phyloP scores from a whole-genome alignment of 2,113 vertebrate species.

The Suncus etruscus region DNA sequence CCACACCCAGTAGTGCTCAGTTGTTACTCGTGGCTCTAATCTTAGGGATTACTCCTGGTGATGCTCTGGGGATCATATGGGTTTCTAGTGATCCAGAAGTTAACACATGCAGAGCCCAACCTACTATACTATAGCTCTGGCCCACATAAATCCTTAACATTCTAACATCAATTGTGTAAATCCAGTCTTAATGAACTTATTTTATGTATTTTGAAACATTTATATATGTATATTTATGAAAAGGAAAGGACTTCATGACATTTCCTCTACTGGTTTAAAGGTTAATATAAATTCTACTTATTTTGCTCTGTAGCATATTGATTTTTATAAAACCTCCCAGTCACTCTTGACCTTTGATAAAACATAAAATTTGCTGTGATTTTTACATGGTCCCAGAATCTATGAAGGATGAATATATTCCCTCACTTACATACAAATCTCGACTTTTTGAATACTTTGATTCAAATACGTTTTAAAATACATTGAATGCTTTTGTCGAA shows the following conservation, averaged over 20 bases:
- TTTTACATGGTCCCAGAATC: slow-evolving; percentile 78
- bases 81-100: too few species aligned
- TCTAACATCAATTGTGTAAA: slow-evolving; percentile 27
- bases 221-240: slow-evolving; percentile 49
- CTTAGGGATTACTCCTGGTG: too few species aligned
- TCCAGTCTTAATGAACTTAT: slow-evolving; percentile 67
- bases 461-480: slow-evolving; percentile 79
- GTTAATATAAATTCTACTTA: slow-evolving; percentile 84
- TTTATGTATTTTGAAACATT: slow-evolving; percentile 63
- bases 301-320: slow-evolving; percentile 77
- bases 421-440: slow-evolving; percentile 58
- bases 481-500: slow-evolving; percentile 81
- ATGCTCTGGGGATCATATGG: neutral
- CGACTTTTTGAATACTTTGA: slow-evolving; percentile 80
- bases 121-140: too few species aligned
- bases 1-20: too few species aligned
- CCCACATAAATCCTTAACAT: slow-evolving; percentile 1
- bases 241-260: slow-evolving; percentile 61
- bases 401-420: slow-evolving; percentile 80
- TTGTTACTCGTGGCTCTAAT: too few species aligned
- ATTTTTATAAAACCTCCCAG: slow-evolving; percentile 75
- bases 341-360: slow-evolving; percentile 83
- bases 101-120: too few species aligned
- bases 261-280: slow-evolving; percentile 84
- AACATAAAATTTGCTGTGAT: slow-evolving; percentile 77